Evolutionary conservation across 2,888 invertebrate genomes (phyloP).

Genomic region (Mesorhabditis spiculigera): DNA sequence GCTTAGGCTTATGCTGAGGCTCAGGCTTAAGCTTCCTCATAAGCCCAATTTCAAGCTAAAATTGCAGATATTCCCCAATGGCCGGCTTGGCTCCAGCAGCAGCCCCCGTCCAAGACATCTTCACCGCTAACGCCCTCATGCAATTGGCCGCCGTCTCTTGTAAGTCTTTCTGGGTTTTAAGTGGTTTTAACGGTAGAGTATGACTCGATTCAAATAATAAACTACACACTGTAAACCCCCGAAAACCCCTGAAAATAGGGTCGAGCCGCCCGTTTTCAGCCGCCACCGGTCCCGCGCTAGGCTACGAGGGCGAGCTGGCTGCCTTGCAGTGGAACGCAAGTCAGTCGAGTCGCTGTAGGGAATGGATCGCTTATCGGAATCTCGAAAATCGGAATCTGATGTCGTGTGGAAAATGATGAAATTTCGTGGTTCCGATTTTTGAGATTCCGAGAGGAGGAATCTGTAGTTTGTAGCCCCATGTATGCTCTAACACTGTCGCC

Average conservation of each 20-base stretch:
- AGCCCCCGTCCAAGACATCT: conserved; percentile 61
- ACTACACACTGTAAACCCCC: too few species aligned
- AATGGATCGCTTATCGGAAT: too few species aligned
- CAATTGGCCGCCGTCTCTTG: conserved; percentile 68
- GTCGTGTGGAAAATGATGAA: too few species aligned
- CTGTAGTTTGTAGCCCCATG: too few species aligned
- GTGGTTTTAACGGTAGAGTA: too few species aligned
- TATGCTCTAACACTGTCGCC: too few species aligned
- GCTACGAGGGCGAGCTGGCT: not conserved
- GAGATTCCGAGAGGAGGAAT: too few species aligned
- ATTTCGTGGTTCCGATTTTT: too few species aligned
- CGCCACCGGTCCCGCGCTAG: not conserved
- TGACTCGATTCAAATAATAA: too few species aligned
- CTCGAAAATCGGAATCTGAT: too few species aligned
- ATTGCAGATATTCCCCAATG: conserved; percentile 73
- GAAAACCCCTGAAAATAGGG: too few species aligned
- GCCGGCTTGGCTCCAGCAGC: conserved; percentile 63
- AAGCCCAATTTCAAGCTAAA: not conserved
- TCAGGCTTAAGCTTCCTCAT: not conserved
- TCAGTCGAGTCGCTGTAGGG: not conserved
- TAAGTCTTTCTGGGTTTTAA: not conserved
- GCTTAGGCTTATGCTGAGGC: not conserved
- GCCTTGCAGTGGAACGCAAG: not conserved
- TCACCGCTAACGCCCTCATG: conserved; percentile 47
- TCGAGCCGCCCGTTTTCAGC: not conserved